A percentile compares a stretch with the other conserved stretches of the same genome.
Conservation (phyloP, 1,140 invertebrate species). For the Lithobius niger region DNA sequence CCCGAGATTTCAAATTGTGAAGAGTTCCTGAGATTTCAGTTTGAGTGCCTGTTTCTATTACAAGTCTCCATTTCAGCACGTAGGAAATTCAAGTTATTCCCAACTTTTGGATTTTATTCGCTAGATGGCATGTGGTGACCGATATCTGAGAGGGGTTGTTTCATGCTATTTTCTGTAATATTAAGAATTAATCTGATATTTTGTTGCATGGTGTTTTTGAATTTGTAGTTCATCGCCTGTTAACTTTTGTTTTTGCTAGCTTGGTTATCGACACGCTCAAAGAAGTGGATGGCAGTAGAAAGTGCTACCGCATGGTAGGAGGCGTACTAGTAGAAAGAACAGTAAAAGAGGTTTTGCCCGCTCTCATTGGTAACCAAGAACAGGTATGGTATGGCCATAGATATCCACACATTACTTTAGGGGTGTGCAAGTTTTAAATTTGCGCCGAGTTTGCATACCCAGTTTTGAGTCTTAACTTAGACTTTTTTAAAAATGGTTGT, state of each 20-base stretch:
- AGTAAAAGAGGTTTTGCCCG: constrained; percentile 79
- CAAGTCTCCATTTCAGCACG: too few relatives aligned
- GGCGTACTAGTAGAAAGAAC: constrained; percentile 84
- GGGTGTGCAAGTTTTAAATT: constrained; percentile 11
- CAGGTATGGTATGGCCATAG: constrained; percentile 47
- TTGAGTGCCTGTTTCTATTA: too few relatives aligned
- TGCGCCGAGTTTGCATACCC: constrained; percentile 1
- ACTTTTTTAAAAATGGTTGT: too few relatives aligned
- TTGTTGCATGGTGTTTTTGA: not conserved
- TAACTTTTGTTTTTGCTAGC: constrained; percentile 41
- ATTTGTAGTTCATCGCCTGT: constrained; percentile 12
- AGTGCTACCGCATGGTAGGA: constrained; percentile 86
- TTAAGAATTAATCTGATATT: constrained; percentile 4
- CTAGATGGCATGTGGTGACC: too few relatives aligned
- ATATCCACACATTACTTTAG: too few relatives aligned
- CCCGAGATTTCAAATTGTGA: too few relatives aligned
- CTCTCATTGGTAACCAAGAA: constrained; percentile 63
- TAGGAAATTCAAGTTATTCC: too few relatives aligned
- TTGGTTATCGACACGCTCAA: constrained; percentile 88
- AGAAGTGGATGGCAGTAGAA: constrained; percentile 65
- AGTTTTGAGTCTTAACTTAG: not conserved
- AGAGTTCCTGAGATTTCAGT: too few relatives aligned
- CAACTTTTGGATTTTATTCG: too few relatives aligned
- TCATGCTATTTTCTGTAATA: constrained; percentile 9
- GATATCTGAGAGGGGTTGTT: too few relatives aligned